phyloP scores from a whole-genome alignment of 2,797 vertebrate species.

The Pristis pectinata region DNA sequence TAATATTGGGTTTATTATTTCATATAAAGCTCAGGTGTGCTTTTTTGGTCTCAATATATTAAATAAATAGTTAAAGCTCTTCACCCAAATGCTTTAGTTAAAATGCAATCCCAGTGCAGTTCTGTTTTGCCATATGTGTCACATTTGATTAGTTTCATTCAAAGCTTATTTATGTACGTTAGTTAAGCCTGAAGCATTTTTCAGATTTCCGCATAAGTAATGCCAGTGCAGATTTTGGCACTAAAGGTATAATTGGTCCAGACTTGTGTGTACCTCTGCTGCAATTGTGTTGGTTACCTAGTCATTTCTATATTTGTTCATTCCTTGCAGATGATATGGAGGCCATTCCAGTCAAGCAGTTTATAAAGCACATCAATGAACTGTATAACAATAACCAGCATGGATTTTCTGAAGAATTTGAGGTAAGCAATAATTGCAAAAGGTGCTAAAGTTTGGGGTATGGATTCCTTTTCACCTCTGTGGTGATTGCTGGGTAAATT shows the following conservation, averaged over 20 bases:
- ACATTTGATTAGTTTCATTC: slow-evolving; percentile 18
- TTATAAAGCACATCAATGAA: slow-evolving; percentile 89
- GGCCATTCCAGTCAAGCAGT: slow-evolving; percentile 89
- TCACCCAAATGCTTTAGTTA: not conserved
- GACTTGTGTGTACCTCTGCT: not conserved
- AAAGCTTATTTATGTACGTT: slow-evolving; percentile 15
- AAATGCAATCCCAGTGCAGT: not conserved
- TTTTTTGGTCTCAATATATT: not conserved
- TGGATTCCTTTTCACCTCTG: not conserved
- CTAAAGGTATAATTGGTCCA: not conserved
- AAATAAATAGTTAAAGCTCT: slow-evolving; percentile 29
- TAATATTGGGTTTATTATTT: not conserved
- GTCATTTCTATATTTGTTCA: slow-evolving; percentile 45
- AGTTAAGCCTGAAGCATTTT: slow-evolving; percentile 1
- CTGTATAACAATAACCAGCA: slow-evolving; percentile 93
- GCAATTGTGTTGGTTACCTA: slow-evolving; percentile 8
- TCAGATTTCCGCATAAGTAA: not conserved
- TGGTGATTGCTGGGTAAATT: slow-evolving; percentile 1
- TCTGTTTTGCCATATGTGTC: slow-evolving; percentile 19
- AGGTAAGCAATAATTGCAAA: slow-evolving; percentile 63
- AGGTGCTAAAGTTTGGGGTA: not conserved
- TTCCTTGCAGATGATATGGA: slow-evolving; percentile 86
- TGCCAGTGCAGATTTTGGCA: slow-evolving; percentile 1
- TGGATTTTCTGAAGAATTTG: slow-evolving; percentile 93
- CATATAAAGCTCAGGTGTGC: slow-evolving; percentile 22